Evolutionary conservation across 2,113 vertebrate genomes (phyloP), one percentile per base, ranked within the genome.

Genomic region (Arenaria interpres): DNA sequence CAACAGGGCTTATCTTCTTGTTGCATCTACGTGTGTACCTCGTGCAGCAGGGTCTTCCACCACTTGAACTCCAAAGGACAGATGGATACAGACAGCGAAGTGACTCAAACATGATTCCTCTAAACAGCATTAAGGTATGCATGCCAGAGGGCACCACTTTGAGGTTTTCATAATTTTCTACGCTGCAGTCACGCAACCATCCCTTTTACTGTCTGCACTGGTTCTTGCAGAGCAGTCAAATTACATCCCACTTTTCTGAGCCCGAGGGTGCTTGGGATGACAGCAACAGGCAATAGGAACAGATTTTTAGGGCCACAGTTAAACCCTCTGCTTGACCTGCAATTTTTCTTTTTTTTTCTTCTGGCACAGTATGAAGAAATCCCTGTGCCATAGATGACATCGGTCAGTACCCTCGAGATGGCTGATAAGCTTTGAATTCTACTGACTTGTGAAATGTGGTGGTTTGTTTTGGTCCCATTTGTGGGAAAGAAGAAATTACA

Each of bases 111-210:
- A 27, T 5, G 30, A 68, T 22, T 82, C 28, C 57, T 88, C 77
- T 41, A 22, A 88, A 46, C 4, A 45, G 21, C 2, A 1, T 41
- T n/a, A 76, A 85, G 50, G 57, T 27, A 45, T 15, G 51, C 88
- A 73, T 93, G 53, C 30, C 50, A 68, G 48, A 87, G 21, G 60
- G 51, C 37, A 85, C 23, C 62, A 43, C 59, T 74, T 50, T 2
- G 66, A 76, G 57, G 39, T 73, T 89, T 62, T 59, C 2, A 3
- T 18, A 21, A 50, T 81, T 89, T 86, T 80, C 45, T 50, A 1
- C 1, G 0, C 28, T 3, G 2, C 7, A 57, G 45, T 74, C 69
- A 84, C 0, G 1, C 30, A 50, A 0, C 0, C 33, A 35, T 46
- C 27, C 24, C 45, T 69, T 89, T 64, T 50, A 66, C 37, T 1